Conservation (phyloP, 2,888 invertebrate genomes). For the Nomada hirtipes region DNA sequence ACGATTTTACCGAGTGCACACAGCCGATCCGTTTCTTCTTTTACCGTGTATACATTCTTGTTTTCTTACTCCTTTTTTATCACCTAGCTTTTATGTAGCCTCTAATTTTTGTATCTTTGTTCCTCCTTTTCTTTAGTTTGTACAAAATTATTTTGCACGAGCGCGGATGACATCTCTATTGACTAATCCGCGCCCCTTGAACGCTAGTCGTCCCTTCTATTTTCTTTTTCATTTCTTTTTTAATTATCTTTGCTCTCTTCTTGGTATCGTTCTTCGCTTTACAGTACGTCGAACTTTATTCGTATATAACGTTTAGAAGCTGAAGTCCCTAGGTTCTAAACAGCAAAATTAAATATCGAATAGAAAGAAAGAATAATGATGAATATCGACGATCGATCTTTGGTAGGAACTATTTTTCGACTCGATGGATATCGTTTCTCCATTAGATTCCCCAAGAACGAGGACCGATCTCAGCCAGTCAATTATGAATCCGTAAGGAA, state of each 20-base stretch:
- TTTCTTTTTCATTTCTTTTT: not conserved
- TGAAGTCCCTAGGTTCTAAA: slow-evolving; percentile 21
- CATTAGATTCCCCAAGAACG: slow-evolving; percentile 5
- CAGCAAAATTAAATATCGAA: not conserved
- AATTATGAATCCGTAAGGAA: slow-evolving; percentile 30
- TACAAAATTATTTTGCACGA: slow-evolving; percentile 3
- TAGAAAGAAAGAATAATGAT: not conserved
- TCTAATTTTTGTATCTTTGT: not conserved
- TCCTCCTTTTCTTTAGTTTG: not conserved
- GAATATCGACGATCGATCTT: slow-evolving; percentile 6
- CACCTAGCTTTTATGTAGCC: not conserved
- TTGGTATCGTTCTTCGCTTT: slow-evolving; percentile 13
- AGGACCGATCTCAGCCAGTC: slow-evolving; percentile 45
- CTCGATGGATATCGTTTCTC: slow-evolving; percentile 18
- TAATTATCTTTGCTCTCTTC: not conserved
- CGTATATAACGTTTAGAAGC: not conserved
- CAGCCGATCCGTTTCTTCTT: slow-evolving; percentile 36
- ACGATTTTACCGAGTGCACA: slow-evolving; percentile 56
- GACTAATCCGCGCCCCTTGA: slow-evolving; percentile 1
- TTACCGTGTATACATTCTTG: slow-evolving; percentile 7
- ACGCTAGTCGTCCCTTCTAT: slow-evolving; percentile 49
- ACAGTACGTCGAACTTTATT: slow-evolving; percentile 30
- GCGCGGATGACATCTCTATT: not conserved
- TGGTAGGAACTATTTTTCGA: slow-evolving; percentile 31
- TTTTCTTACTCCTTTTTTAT: not conserved